Base-by-base conservation (phyloP, 2,797 vertebrate species). In the Tokudaia tokunoshimensis region DNA sequence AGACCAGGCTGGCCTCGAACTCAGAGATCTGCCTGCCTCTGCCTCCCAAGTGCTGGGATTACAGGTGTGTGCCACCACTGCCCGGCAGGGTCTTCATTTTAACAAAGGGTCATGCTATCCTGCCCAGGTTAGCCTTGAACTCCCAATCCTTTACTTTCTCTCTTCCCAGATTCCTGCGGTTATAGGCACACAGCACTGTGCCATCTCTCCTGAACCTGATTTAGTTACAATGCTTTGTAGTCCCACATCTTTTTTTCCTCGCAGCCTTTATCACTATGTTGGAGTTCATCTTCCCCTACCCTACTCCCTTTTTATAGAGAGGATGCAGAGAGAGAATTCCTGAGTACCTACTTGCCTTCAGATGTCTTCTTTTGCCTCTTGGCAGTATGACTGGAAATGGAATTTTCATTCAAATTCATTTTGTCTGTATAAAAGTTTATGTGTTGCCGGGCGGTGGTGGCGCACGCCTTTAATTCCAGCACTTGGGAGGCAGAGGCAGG, bases 361-460 rank as follows among this genome's bases (percentile, higher is more conserved):
- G 24, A 52, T 65, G 31, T 63, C 57, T 91, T 85, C 41, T 91
- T 83, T 92, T 96, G 37, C 20, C 79, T 55, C 76, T 92, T 88
- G 37, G 67, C 20, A 52, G 67, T 70, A 44, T 82, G 34, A 22
- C 26, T 81, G 17, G 76, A 75, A 37, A 57, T 52, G 37, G 44
- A 76, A 37, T 93, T 93, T 92, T 91, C 61, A 72, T 72, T 72
- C 14, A 72, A 83, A 88, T 67, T 90, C 24, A 80, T 70, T 74
- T 94, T 88, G 34, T 90, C 31, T 80, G 52, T 59, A 80, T 3
- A 31, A 70, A 86, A 47, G 37, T 47, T 70, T 37, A 44, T 55
- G 47, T 74, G 65, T n/a, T n/a, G n/a, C n/a, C n/a, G n/a, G n/a
- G n/a, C n/a, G n/a, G n/a, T n/a, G n/a, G n/a, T n/a, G n/a, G n/a